Percentiles rank a stretch among this genome's conserved stretches.
Conservation (phyloP, 2,888 invertebrate genomes). For the Papilio elwesi region DNA sequence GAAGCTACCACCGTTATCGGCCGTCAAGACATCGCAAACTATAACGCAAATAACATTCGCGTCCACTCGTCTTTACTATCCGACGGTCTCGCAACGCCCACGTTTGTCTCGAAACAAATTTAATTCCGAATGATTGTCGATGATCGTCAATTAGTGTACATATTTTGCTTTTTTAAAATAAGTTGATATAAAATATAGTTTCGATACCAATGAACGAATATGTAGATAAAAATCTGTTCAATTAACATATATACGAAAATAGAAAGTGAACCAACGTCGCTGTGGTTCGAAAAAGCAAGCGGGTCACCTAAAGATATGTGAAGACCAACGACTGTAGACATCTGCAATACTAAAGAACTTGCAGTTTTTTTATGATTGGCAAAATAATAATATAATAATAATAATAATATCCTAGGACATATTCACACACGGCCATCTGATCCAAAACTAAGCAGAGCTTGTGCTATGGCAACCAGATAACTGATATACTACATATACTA, state of each 20-base stretch:
- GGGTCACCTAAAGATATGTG: neutral
- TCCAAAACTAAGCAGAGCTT: too few species aligned
- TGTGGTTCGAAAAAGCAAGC: neutral
- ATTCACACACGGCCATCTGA: too few species aligned
- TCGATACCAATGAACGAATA: neutral
- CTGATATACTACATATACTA: too few species aligned
- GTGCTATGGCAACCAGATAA: too few species aligned
- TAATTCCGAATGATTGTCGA: constrained; percentile 6
- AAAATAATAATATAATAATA: neutral
- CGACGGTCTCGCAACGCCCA: constrained; percentile 17
- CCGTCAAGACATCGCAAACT: constrained; percentile 1
- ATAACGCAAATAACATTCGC: constrained; percentile 20
- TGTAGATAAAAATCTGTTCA: neutral
- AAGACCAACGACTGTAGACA: neutral
- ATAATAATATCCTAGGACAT: too few species aligned
- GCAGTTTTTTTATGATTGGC: neutral
- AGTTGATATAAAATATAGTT: too few species aligned
- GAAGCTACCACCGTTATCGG: constrained; percentile 3
- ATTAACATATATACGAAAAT: neutral
- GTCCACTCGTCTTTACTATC: neutral
- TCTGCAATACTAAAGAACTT: neutral
- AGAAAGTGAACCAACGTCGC: neutral
- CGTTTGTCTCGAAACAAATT: constrained; percentile 25
- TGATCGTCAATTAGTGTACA: neutral
- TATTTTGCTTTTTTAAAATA: neutral